Conservation (phyloP, 2,113 vertebrate genomes). For the Cisticola juncidis region DNA sequence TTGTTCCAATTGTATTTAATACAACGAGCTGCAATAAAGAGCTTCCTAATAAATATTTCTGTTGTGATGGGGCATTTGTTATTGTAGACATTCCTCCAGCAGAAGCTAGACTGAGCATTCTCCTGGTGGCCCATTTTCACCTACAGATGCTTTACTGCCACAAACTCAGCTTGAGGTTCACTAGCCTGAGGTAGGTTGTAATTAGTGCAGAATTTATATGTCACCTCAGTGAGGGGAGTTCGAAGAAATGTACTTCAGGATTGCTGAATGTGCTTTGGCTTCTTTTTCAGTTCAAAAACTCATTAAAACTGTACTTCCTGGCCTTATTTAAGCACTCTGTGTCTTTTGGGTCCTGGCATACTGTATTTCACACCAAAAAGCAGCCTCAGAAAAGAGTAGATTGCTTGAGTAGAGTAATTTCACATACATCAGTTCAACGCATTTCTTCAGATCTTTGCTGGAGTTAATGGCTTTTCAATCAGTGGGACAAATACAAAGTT, state of each 20-base stretch:
- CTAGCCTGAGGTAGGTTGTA: background rate
- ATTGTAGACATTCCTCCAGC: background rate
- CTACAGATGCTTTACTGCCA: background rate
- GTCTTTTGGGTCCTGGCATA: background rate
- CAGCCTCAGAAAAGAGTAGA: background rate
- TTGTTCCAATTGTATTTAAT: background rate
- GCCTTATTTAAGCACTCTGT: background rate
- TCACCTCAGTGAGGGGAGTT: background rate
- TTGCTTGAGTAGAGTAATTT: background rate
- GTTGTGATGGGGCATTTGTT: conserved; percentile 12
- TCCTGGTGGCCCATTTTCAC: conserved; percentile 3
- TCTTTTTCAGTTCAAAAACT: background rate
- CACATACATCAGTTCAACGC: background rate
- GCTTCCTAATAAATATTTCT: conserved; percentile 48
- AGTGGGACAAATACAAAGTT: background rate
- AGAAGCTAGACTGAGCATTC: background rate
- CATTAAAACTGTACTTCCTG: background rate
- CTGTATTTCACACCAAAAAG: background rate
- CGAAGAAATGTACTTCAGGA: background rate
- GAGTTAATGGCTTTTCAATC: background rate
- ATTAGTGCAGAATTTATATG: background rate
- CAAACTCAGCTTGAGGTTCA: background rate
- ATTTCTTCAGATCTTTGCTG: background rate
- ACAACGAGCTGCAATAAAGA: background rate
- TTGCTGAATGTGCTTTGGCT: conserved; percentile 13